phyloP scores from a whole-genome alignment of 1,140 invertebrate genomes.

The Pseudomyrmex sp. region DNA sequence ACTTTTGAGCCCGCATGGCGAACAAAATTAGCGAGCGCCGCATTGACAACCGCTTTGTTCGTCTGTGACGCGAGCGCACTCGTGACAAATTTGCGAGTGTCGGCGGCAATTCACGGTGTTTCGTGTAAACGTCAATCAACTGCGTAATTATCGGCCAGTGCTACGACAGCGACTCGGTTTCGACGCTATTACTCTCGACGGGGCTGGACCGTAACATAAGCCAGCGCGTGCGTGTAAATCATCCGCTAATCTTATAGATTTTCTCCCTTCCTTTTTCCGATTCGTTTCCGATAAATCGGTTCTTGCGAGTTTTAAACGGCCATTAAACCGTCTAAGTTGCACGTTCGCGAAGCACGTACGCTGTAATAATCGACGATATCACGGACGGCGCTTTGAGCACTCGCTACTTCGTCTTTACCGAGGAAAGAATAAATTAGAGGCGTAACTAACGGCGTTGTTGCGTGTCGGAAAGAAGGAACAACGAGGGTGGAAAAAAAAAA shows the following conservation, averaged over 20 bases:
- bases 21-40: constrained; percentile 50
- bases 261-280: not conserved
- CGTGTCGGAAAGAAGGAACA: constrained; percentile 23
- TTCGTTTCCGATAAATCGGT: constrained; percentile 24
- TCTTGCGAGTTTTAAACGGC: not conserved
- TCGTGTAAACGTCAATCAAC: constrained; percentile 57
- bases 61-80: constrained; percentile 45
- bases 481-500: not conserved
- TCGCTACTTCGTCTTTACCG: constrained; percentile 13
- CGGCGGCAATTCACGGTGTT: constrained; percentile 17
- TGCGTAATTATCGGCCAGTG: constrained; percentile 47
- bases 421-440: constrained; percentile 59
- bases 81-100: constrained; percentile 44
- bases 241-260: not conserved
- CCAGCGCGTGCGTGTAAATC: not conserved
- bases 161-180: constrained; percentile 17
- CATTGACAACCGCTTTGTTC: constrained; percentile 56
- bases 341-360: constrained; percentile 5
- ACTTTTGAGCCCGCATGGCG: constrained; percentile 46
- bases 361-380: constrained; percentile 41
- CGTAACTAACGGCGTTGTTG: constrained; percentile 51
- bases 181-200: not conserved
- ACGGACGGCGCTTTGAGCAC: constrained; percentile 47
- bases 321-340: not conserved
- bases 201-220: not conserved